Evolutionary conservation across 1,140 invertebrate genomes (phyloP), one percentile per base, ranked within the genome.

Genomic region (Papilio machaon): DNA sequence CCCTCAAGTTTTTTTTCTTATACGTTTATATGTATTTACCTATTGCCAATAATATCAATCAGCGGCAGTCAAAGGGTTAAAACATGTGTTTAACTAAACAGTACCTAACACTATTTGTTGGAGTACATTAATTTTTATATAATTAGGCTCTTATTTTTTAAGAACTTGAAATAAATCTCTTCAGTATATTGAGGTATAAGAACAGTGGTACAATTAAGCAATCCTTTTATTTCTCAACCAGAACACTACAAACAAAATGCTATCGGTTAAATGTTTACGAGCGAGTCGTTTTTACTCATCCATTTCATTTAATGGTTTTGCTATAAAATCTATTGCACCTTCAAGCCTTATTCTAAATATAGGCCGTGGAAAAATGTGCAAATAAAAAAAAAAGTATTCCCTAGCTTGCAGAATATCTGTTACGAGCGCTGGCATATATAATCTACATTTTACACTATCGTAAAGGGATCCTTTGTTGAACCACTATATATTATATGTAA

Each of bases 261-360:
- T 54, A 75, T 75, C 19, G 73, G 73, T 75, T 75, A 52, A 52
- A 76, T 52, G 54, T 76, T 76, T 76, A 76, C 47, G 74, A 76
- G 47, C 49, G 74, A 52, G 74, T 47, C 47, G 74, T 54, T 76
- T 76, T 76, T 76, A 76, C 49, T 76, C 74, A 52, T 76, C 74
- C 74, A 76, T 76, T 76, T 52, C 47, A 76, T 76, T 76, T 76
- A 76, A 76, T 52, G 74, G 74, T 76, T 54, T 0, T 54, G 47
- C 74, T 52, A 52, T 76, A 52, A 54, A 76, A 76, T 76, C 74
- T 76, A 76, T 76, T 76, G 74, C 74, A 52, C 74, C 74, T 76
- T 54, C 74, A 76, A 76, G 74, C 46, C 70, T 73, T 73, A 43
- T 73, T 73, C 43, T 73, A 73, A 43, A 73, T 75, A 64, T 64